These are phyloP conservation scores for Melanophora roralis DNA, from an alignment of 2,888 invertebrate species.

Conservation along the genomic window DNA sequence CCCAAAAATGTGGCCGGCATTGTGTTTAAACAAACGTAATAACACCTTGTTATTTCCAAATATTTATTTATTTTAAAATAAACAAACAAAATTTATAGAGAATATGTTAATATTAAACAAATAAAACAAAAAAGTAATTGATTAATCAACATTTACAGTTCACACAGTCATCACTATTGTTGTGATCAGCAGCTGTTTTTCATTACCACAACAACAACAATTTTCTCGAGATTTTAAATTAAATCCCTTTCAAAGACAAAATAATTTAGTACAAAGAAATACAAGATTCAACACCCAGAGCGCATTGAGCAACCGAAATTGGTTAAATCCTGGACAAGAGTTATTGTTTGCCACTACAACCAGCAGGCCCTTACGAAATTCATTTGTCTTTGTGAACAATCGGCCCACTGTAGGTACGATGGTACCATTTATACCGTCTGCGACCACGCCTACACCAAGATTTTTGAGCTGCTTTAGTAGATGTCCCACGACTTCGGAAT, in stretches of 20 bases:
- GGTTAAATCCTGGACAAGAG: constrained; percentile 40
- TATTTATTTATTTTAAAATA: neutral
- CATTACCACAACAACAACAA: constrained; percentile 4
- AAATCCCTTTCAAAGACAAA: neutral
- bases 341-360: constrained; percentile 41
- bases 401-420: constrained; percentile 64
- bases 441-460: constrained; percentile 65
- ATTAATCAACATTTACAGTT: constrained; percentile 22
- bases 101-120: too few relatives aligned
- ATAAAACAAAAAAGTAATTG: neutral
- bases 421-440: constrained; percentile 65
- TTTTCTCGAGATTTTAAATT: neutral
- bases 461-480: constrained; percentile 69
- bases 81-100: neutral
- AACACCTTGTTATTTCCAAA: neutral
- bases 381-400: constrained; percentile 70
- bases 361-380: neutral
- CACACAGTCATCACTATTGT: neutral
- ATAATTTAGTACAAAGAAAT: neutral
- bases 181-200: neutral
- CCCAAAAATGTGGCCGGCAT: neutral
- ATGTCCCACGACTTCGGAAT: constrained; percentile 75
- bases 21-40: constrained; percentile 23
- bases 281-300: neutral
- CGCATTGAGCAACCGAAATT: neutral